These are phyloP conservation scores for Atta colombica DNA, from an alignment of 1,140 invertebrate species.

Conservation along the genomic window DNA sequence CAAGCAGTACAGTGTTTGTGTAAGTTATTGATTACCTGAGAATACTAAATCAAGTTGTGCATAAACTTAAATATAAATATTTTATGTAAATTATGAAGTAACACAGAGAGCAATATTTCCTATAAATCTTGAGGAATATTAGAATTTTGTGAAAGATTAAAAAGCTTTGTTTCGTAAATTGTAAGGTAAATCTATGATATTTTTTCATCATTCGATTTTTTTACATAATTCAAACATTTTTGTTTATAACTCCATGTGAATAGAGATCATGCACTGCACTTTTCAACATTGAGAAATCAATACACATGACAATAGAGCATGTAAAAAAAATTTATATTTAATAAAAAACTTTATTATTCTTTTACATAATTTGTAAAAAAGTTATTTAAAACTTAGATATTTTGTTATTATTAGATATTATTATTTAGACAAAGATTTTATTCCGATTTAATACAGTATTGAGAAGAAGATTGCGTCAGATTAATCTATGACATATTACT, in stretches of 20 bases:
- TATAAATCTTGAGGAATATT: constrained; percentile 33
- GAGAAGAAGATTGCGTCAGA: not conserved
- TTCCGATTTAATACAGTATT: not conserved
- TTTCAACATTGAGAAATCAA: not conserved
- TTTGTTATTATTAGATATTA: not conserved
- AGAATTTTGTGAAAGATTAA: constrained; percentile 33
- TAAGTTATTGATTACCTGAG: constrained; percentile 20
- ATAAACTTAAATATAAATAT: constrained; percentile 6
- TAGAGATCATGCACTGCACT: not conserved
- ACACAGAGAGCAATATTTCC: not conserved
- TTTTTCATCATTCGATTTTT: not conserved
- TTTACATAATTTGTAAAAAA: not conserved
- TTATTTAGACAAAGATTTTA: not conserved
- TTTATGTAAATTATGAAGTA: constrained; percentile 39
- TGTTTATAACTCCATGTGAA: constrained; percentile 4
- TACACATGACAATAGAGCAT: not conserved
- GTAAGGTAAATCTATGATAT: not conserved
- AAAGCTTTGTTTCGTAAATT: constrained; percentile 49
- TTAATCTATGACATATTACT: constrained; percentile 3
- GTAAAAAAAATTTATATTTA: constrained; percentile 1
- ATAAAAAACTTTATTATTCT: not conserved
- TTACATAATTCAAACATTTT: not conserved
- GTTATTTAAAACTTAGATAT: not conserved
- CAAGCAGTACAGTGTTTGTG: not conserved
- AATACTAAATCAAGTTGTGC: constrained; percentile 21